Base-by-base conservation (phyloP, 2,888 invertebrate genomes). In the Aphidoletes aphidimyza region DNA sequence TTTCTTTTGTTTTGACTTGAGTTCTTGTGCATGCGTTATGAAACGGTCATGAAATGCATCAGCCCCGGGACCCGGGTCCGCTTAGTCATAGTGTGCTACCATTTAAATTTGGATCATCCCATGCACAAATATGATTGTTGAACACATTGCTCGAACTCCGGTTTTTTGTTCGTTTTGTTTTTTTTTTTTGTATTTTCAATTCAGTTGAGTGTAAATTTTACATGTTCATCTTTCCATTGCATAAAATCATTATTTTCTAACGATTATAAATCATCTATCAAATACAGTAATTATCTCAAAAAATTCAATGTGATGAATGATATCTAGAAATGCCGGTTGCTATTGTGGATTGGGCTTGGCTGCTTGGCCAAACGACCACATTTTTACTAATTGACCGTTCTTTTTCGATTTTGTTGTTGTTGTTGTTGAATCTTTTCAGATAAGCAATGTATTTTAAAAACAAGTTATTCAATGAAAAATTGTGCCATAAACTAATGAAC, bases 201-300 rank as follows among this genome's bases (percentile, higher is more conserved):
- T 2, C 14, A 69, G 69, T 69, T 30, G 26, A 26, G 34, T 34
- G 30, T 11, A 14, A 69, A 69, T 69, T 69, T 30, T 30, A 69
- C 30, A 30, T 69, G 69, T 30, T 69, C 34, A 69, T 69, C 26
- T 69, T 26, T 26, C 30, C 30, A 34, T 69, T 69, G 69, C 69
- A 69, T 69, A 69, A 69, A 69, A 14, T 69, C 19, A 69, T 69
- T 30, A 34, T 69, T 69, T 69, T 69, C 69, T 9, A 54, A 30
- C n/a, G 69, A 30, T 30, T 14, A 69, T 69, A 69, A 69, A 69
- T 69, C 69, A 69, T 69, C 14, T n/a, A 69, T 69, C 69, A 69
- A 69, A 69, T 30, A 69, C 69, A 69, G 69, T 69, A 69, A 69
- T 69, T 69, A 69, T 69, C 69, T 69, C 26, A 30, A 69, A 69